A percentile compares a stretch with the other conserved stretches of the same genome.
Conservation (phyloP, 2,888 invertebrate genomes). For the Ferrisia virgata region DNA sequence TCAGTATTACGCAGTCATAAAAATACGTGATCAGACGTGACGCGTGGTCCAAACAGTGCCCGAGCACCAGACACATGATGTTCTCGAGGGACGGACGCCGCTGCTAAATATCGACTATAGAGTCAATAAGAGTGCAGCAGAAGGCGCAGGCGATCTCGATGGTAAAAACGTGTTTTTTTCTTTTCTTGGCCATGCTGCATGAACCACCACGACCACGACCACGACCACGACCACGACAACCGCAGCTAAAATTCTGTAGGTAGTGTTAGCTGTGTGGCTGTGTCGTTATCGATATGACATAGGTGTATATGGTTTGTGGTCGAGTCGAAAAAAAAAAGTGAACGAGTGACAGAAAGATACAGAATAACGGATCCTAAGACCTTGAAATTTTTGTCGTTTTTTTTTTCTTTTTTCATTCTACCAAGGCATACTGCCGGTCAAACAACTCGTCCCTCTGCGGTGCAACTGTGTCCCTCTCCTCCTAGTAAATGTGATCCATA, state of each 20-base stretch:
- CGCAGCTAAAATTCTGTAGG: neutral
- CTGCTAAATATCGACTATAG: too few species aligned
- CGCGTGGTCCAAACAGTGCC: too few species aligned
- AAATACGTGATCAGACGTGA: too few species aligned
- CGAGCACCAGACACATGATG: too few species aligned
- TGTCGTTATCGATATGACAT: too few species aligned
- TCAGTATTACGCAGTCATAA: too few species aligned
- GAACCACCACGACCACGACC: neutral
- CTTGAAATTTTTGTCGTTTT: conserved; percentile 16
- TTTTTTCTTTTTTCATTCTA: too few species aligned
- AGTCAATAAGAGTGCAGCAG: neutral
- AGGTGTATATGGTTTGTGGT: too few species aligned
- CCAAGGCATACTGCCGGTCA: conserved; percentile 4
- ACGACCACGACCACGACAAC: neutral
- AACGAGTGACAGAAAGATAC: neutral
- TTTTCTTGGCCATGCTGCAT: neutral
- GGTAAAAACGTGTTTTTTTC: neutral
- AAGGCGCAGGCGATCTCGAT: neutral
- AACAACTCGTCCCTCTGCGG: neutral
- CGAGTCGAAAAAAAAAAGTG: too few species aligned
- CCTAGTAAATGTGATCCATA: neutral
- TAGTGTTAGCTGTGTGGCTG: neutral
- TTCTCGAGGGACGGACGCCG: too few species aligned
- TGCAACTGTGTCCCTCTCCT: too few species aligned
- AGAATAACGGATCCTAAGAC: neutral